Evolutionary conservation across 2,113 vertebrate species (phyloP).

Genomic region (Myotis davidii): DNA sequence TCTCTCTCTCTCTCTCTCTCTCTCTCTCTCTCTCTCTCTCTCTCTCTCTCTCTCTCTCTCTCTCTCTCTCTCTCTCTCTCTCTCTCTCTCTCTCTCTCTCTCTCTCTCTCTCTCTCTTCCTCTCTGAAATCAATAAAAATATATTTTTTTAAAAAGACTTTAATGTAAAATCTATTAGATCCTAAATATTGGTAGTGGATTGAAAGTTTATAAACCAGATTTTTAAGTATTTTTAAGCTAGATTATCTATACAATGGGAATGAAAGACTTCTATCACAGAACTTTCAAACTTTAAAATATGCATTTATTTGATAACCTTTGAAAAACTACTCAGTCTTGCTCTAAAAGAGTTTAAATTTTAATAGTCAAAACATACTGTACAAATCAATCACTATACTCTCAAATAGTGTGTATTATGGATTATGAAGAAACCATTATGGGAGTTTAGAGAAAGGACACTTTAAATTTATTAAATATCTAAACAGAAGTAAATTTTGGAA

Average conservation of each 20-base stretch:
- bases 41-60: too few species aligned
- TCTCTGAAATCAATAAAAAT: too few species aligned
- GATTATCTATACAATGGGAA: neutral
- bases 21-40: too few species aligned
- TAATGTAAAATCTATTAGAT: neutral
- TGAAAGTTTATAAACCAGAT: conserved; percentile 36
- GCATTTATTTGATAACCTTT: conserved; percentile 30
- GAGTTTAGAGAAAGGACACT: conserved; percentile 4
- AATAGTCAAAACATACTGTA: neutral
- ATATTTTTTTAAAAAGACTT: neutral
- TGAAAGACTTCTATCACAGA: conserved; percentile 9
- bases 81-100: too few species aligned
- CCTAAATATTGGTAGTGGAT: neutral
- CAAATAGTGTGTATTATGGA: neutral
- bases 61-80: too few species aligned
- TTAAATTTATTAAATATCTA: conserved; percentile 35
- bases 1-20: too few species aligned
- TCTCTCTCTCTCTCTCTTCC: too few species aligned
- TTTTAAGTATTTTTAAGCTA: conserved; percentile 23
- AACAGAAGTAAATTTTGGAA: neutral
- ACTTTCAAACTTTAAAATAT: conserved; percentile 32
- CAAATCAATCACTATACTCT: neutral
- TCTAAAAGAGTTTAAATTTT: conserved; percentile 16
- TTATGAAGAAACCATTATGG: conserved; percentile 6
- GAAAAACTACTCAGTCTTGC: neutral